Percentiles rank a stretch among this genome's conserved stretches.
Evolutionary conservation across 2,113 vertebrate genomes (phyloP).

Genomic region (Pao palembangensis): DNA sequence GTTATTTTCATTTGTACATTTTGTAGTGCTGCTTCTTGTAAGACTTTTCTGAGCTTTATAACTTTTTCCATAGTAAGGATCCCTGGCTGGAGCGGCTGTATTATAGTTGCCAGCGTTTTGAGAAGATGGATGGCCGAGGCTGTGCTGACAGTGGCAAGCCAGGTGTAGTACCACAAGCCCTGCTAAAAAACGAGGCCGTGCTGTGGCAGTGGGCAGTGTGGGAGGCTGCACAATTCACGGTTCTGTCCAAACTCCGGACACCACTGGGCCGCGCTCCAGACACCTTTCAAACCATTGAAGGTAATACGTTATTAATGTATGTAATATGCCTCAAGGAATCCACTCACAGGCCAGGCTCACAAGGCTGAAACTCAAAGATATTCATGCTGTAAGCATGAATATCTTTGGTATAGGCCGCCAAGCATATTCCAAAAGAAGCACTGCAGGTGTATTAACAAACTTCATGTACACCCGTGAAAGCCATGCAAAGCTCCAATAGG

Average conservation of each 20-base stretch:
- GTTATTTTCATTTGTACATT: no score
- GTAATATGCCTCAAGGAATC: no score
- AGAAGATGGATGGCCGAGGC: constrained; percentile 81
- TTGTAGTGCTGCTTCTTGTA: no score
- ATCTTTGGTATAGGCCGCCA: no score
- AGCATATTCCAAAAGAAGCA: no score
- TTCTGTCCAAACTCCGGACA: constrained; percentile 92
- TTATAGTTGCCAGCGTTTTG: constrained; percentile 93
- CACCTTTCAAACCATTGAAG: constrained; percentile 99
- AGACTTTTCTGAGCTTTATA: background rate
- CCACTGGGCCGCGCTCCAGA: constrained; percentile 95
- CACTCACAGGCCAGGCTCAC: no score
- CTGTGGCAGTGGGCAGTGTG: constrained; percentile 99
- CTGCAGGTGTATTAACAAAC: no score
- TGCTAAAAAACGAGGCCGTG: constrained; percentile 90
- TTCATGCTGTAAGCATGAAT: no score
- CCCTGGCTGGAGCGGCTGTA: constrained; percentile 96
- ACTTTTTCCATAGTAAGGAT: constrained; percentile 84
- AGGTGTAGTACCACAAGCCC: constrained; percentile 80
- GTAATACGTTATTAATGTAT: constrained; percentile 57
- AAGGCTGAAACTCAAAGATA: no score
- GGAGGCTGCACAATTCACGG: constrained; percentile 98
- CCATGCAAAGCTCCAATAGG: no score
- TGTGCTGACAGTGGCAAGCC: constrained; percentile 42
- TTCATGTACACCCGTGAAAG: no score